phyloP scores from a whole-genome alignment of 2,113 vertebrate genomes.

The Melanotaenia duboulayi region DNA sequence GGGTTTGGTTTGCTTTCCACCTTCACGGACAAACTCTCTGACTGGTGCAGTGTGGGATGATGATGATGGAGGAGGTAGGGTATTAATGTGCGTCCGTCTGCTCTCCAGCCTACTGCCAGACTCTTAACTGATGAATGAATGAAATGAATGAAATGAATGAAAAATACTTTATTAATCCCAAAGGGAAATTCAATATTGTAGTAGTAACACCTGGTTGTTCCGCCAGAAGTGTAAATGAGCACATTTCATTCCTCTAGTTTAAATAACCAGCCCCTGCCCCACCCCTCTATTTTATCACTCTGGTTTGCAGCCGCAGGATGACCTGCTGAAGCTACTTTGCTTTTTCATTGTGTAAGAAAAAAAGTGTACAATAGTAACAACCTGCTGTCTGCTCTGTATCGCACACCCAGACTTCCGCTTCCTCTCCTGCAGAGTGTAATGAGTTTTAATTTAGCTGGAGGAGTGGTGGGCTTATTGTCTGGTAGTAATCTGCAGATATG shows the following conservation, averaged over 20 bases:
- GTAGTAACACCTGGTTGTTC: no score
- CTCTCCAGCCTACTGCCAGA: no score
- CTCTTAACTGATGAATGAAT: no score
- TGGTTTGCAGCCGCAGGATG: slow-evolving; percentile 6
- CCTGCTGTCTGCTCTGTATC: slow-evolving; percentile 13
- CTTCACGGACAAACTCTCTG: no score
- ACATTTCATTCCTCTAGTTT: background rate
- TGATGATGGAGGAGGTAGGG: no score
- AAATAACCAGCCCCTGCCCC: no score
- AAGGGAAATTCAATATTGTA: no score
- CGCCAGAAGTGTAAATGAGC: background rate
- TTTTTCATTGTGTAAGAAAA: slow-evolving; percentile 17
- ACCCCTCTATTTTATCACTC: background rate
- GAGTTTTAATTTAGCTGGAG: slow-evolving; percentile 29
- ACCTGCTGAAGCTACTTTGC: slow-evolving; percentile 1
- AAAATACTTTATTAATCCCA: no score
- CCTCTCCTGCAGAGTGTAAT: slow-evolving; percentile 23
- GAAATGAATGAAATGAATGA: no score
- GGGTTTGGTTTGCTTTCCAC: no score
- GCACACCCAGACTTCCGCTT: background rate
- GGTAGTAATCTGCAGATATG: slow-evolving; percentile 39
- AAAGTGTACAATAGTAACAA: slow-evolving; percentile 41
- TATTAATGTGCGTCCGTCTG: no score
- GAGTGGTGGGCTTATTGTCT: slow-evolving; percentile 40
- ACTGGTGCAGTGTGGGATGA: no score